Evolutionary conservation across 2,113 vertebrate species (phyloP).

Genomic region (Mastomys coucha): DNA sequence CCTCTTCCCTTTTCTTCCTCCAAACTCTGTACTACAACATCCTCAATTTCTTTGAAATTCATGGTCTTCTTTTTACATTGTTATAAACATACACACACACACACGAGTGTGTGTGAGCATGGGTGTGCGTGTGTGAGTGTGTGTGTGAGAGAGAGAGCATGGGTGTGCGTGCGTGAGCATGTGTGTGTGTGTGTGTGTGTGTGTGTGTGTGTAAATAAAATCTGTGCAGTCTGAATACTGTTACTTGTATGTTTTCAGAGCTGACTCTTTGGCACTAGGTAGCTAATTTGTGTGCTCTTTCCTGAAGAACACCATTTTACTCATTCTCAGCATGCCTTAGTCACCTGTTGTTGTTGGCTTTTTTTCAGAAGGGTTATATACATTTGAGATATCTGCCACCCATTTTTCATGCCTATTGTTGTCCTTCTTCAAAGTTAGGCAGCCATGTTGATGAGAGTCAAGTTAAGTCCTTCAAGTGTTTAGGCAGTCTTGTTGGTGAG

Average conservation of each 20-base stretch:
- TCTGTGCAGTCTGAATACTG: not conserved
- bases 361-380: not conserved
- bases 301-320: not conserved
- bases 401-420: not conserved
- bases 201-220: not conserved
- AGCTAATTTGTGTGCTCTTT: not conserved
- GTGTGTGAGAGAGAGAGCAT: no score
- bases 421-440: no score
- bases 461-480: not conserved
- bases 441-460: not conserved
- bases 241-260: not conserved
- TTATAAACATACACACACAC: not conserved
- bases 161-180: no score
- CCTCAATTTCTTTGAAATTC: not conserved
- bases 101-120: no score
- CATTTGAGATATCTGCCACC: not conserved
- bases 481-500: not conserved
- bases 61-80: not conserved
- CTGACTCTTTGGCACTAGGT: not conserved
- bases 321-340: not conserved
- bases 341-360: not conserved
- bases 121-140: no score
- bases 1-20: not conserved
- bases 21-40: not conserved
- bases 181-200: no score